Base-by-base conservation (phyloP, 2,113 vertebrate genomes). In the Manacus vitellinus region DNA sequence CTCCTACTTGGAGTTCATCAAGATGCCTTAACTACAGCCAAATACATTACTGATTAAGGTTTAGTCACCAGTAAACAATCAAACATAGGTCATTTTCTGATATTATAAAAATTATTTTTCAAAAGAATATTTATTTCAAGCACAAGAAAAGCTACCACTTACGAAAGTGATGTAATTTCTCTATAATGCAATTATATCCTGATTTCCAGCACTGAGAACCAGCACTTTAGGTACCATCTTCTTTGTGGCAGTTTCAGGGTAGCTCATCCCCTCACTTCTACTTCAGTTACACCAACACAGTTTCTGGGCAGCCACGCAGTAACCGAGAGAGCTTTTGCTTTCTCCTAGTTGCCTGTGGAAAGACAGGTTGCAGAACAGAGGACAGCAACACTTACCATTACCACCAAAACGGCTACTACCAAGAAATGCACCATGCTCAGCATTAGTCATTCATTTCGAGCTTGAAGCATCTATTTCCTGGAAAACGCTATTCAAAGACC, bases 401-500 rank as follows among this genome's bases (percentile, higher is more conserved):
- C 19, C 7, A 10, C 33, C 67, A 74, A 63, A 65, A 49, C 30
- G 63, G 18, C 61, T 7, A 24, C 31, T 73, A 82, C 83, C 83
- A 80, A 93, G 94, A 94, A 93, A 75, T 3, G 10, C 37, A 47
- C 75, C 12, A 5, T 1, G 2, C 63, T 73, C 75, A 22, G 35
- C 51, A 62, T 86, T 80, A 95, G 41, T 80, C 79, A 92, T 25
- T 71, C 52, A 20, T 30, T 86, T 92, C 86, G 88, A 81, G 55
- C 20, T 5, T 33, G 24, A 92, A 80, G 47, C 23, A 5, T 21
- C 79, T 74, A 17, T 51, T 95, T 93, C 92, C 88, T 56, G 79
- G 90, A 81, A 92, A 82, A 89, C 17, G 58, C 74, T 85, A 30
- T 51, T 85, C 54, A 70, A 52, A 89, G 31, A n/a, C 20, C 8